Evolutionary conservation across 2,888 invertebrate genomes (phyloP).

Genomic region (Tiliacea aurago): DNA sequence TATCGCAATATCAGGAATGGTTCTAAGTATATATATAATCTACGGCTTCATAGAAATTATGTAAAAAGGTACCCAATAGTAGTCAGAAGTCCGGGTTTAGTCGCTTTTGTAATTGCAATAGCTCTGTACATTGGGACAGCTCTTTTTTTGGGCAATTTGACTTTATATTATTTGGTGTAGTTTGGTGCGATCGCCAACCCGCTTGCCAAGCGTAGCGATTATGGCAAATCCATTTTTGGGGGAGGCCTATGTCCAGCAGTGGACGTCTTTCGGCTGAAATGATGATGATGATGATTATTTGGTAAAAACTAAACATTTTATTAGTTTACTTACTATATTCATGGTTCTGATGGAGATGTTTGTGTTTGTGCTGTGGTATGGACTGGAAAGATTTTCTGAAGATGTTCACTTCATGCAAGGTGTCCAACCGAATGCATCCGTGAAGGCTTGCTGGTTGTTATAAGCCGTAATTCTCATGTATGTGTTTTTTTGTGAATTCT

Average conservation of each 20-base stretch:
- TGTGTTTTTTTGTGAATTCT: conserved; percentile 70
- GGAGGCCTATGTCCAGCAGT: too few species aligned
- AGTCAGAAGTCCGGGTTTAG: conserved; percentile 74
- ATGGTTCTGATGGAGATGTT: conserved; percentile 74
- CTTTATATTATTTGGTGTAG: conserved; percentile 69
- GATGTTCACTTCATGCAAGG: conserved; percentile 88
- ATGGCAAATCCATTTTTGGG: too few species aligned
- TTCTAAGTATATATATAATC: conserved; percentile 71
- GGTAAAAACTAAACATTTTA: conserved; percentile 65
- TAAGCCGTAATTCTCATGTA: conserved; percentile 71
- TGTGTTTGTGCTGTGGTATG: conserved; percentile 83
- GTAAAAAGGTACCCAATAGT: conserved; percentile 66
- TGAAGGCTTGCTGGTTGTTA: conserved; percentile 78
- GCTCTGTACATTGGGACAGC: conserved; percentile 74
- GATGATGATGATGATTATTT: too few species aligned
- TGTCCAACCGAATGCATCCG: conserved; percentile 75
- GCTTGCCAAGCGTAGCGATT: too few species aligned
- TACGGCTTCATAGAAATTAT: conserved; percentile 74
- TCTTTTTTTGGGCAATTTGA: conserved; percentile 75
- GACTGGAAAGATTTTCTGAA: conserved; percentile 81
- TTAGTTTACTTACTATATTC: conserved; percentile 70
- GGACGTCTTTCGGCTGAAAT: too few species aligned
- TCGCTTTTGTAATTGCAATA: conserved; percentile 66
- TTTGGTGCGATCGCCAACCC: too few species aligned
- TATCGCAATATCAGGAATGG: conserved; percentile 71